phyloP scores from a whole-genome alignment of 2,113 vertebrate genomes.

The Otus sunia region DNA sequence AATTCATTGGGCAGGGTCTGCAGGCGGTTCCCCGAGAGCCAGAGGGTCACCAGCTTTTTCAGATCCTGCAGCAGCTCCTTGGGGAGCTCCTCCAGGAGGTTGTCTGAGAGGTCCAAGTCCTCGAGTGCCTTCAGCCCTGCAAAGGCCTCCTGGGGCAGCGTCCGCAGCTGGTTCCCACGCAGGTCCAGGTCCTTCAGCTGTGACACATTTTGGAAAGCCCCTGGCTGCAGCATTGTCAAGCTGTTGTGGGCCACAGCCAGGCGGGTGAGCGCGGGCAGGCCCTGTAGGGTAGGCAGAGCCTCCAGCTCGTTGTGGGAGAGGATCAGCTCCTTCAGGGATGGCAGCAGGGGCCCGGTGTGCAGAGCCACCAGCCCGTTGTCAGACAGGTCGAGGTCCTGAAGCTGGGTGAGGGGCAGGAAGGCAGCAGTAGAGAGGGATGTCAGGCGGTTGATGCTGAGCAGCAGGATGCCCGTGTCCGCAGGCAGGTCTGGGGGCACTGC shows the following conservation, averaged over 20 bases:
- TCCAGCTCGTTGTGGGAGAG: slow-evolving; percentile 23
- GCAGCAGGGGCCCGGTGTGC: accelerated
- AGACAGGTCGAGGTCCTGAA: slow-evolving; percentile 48
- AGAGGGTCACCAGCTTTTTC: not conserved
- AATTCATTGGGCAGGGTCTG: not conserved
- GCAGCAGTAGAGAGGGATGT: not conserved
- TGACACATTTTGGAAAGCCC: not conserved
- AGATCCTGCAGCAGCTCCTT: slow-evolving; percentile 1
- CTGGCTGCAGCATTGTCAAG: not conserved
- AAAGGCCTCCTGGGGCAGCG: not conserved
- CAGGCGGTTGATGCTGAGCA: slow-evolving; percentile 5
- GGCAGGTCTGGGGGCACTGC: not conserved
- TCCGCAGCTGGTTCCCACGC: slow-evolving; percentile 11
- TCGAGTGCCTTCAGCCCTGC: not conserved
- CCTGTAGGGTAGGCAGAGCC: not conserved
- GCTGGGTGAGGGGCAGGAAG: not conserved
- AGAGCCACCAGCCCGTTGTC: slow-evolving; percentile 18
- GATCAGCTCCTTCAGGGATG: not conserved
- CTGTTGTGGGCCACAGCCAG: slow-evolving; percentile 54
- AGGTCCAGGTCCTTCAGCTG: slow-evolving; percentile 40
- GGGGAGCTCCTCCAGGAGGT: slow-evolving; percentile 32
- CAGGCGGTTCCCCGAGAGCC: slow-evolving; percentile 47
- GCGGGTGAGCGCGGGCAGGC: not conserved
- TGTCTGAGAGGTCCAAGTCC: slow-evolving; percentile 56
- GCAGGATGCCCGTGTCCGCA: not conserved